phyloP scores from a whole-genome alignment of 2,797 vertebrate species.

The Sciaenops ocellatus region DNA sequence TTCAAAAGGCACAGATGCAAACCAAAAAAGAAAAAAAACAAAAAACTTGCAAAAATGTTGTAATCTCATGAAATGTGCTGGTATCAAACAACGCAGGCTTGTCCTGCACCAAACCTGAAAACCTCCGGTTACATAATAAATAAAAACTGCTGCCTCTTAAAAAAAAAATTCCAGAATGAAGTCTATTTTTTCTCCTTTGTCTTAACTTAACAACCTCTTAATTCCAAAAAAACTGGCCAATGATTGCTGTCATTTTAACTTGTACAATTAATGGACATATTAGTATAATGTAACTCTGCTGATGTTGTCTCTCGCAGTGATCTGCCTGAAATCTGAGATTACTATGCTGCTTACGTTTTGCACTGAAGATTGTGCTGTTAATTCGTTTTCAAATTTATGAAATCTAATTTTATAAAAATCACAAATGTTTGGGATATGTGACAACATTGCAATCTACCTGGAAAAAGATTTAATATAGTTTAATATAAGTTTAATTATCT shows the following conservation, averaged over 20 bases:
- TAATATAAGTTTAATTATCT: too few species aligned
- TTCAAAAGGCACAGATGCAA: neutral
- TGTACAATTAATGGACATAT: neutral
- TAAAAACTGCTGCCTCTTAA: neutral
- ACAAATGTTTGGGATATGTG: too few species aligned
- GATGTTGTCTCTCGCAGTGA: neutral
- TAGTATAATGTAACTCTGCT: neutral
- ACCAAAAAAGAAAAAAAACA: neutral
- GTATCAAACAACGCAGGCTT: neutral
- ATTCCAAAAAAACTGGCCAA: too few species aligned
- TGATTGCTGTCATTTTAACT: neutral
- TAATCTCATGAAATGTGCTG: neutral
- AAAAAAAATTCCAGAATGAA: neutral
- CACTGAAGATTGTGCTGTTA: too few species aligned
- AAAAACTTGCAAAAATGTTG: neutral
- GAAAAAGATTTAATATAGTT: too few species aligned
- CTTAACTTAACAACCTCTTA: too few species aligned
- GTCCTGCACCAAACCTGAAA: neutral
- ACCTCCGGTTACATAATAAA: neutral
- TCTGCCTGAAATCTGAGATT: neutral
- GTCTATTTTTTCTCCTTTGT: neutral
- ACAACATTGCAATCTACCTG: too few species aligned
- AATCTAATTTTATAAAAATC: too few species aligned
- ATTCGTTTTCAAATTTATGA: too few species aligned
- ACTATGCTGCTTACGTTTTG: too few species aligned